Conservation (phyloP, 2,888 invertebrate genomes). For the Eilema griseolum region DNA sequence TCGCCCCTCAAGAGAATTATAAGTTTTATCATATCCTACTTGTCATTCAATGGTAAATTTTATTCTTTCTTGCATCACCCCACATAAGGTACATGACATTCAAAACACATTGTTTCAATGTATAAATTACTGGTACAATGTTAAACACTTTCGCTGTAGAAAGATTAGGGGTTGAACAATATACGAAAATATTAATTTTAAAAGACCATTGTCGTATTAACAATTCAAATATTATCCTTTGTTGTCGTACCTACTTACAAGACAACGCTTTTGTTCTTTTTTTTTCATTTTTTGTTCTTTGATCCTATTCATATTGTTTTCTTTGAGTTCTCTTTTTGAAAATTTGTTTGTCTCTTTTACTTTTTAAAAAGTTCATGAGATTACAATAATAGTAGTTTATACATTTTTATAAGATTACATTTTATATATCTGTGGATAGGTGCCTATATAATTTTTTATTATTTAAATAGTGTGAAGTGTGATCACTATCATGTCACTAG, state of each 20-base stretch:
- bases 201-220: slow-evolving; percentile 49
- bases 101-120: slow-evolving; percentile 23
- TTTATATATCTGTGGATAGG: not conserved
- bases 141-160: slow-evolving; percentile 28
- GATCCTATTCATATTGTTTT: slow-evolving; percentile 46
- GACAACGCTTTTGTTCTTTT: slow-evolving; percentile 48
- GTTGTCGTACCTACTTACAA: slow-evolving; percentile 39
- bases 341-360: slow-evolving; percentile 16
- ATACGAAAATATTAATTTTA: slow-evolving; percentile 50
- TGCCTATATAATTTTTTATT: too few relatives aligned
- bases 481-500: too few relatives aligned
- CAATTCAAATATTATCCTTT: slow-evolving; percentile 53
- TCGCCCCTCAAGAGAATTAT: not conserved
- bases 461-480: too few relatives aligned
- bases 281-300: slow-evolving; percentile 31
- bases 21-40: not conserved
- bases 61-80: slow-evolving; percentile 15
- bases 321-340: slow-evolving; percentile 35
- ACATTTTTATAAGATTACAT: not conserved
- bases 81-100: slow-evolving; percentile 28
- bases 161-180: slow-evolving; percentile 35
- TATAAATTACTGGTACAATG: slow-evolving; percentile 32
- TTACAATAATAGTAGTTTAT: not conserved
- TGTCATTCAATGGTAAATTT: slow-evolving; percentile 5
- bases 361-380: slow-evolving; percentile 23